A percentile compares a stretch with the other conserved stretches of the same genome.
These are phyloP conservation scores for Campaea margaritaria DNA, from an alignment of 2,888 invertebrate genomes.

Conservation along the genomic window DNA sequence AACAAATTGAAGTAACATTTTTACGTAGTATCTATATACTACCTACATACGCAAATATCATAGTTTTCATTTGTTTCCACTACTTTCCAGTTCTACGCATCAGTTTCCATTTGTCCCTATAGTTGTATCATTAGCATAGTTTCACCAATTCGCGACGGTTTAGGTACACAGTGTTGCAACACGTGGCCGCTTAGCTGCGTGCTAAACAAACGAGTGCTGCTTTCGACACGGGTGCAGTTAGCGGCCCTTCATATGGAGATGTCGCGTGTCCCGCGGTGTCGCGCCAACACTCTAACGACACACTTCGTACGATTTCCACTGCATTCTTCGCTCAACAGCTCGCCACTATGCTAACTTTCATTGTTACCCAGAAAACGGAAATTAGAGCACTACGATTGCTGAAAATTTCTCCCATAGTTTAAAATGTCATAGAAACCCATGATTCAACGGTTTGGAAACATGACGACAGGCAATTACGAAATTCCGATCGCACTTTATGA, in stretches of 20 bases:
- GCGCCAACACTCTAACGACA: slow-evolving; percentile 52
- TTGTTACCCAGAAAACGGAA: slow-evolving; percentile 20
- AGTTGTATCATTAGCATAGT: slow-evolving; percentile 59
- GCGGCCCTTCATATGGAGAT: slow-evolving; percentile 72
- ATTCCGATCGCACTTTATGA: slow-evolving; percentile 15
- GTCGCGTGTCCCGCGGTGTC: slow-evolving; percentile 47
- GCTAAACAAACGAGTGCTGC: slow-evolving; percentile 72
- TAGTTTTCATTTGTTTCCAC: slow-evolving; percentile 19
- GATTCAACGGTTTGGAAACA: slow-evolving; percentile 9
- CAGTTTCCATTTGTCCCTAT: slow-evolving; percentile 52
- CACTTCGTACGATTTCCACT: slow-evolving; percentile 65
- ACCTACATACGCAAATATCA: slow-evolving; percentile 6
- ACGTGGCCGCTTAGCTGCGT: slow-evolving; percentile 67
- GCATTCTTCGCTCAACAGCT: slow-evolving; percentile 54
- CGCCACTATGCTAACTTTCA: slow-evolving; percentile 25
- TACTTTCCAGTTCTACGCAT: slow-evolving; percentile 26
- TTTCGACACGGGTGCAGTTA: slow-evolving; percentile 74
- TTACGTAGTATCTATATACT: not conserved
- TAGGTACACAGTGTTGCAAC: slow-evolving; percentile 63
- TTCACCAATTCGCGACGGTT: slow-evolving; percentile 74
- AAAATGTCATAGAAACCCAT: slow-evolving; percentile 2
- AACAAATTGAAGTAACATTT: not conserved
- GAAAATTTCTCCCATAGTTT: not conserved
- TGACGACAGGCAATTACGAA: slow-evolving; percentile 10
- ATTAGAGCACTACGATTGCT: slow-evolving; percentile 1